These are phyloP conservation scores for Agrochola macilenta DNA, from an alignment of 2,888 invertebrate genomes.

Conservation along the genomic window DNA sequence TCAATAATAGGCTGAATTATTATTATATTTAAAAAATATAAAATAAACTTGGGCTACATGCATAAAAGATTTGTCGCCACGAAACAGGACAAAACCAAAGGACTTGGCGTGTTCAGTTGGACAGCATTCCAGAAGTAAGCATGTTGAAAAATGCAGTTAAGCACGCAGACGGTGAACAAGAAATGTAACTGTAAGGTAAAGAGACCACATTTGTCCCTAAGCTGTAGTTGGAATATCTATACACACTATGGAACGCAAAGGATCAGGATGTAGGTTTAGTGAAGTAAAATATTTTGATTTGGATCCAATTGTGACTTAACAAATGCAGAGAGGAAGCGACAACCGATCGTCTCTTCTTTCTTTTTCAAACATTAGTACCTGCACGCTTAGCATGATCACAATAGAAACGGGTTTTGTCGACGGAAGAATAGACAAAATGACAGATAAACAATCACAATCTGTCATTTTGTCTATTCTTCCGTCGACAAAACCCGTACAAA, in stretches of 20 bases:
- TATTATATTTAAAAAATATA: background rate
- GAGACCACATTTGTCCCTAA: background rate
- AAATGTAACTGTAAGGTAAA: constrained; percentile 43
- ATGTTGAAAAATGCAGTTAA: constrained; percentile 24
- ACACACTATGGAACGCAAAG: background rate
- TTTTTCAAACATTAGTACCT: no score
- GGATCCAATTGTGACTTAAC: background rate
- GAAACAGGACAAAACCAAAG: constrained; percentile 22
- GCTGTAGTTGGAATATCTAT: background rate
- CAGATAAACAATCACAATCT: no score
- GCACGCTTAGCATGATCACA: no score
- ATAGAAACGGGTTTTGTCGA: no score
- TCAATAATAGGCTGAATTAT: background rate
- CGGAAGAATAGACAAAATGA: no score
- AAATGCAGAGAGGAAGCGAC: background rate
- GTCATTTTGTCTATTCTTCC: no score
- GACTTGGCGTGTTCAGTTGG: background rate
- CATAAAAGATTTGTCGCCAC: background rate
- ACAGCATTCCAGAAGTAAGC: constrained; percentile 27
- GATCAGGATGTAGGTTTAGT: no score
- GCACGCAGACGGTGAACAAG: constrained; percentile 24
- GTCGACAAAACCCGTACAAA: no score
- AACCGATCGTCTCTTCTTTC: background rate
- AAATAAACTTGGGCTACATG: background rate
- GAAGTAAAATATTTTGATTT: no score